Conservation (phyloP, 2,888 invertebrate species). For the Lacanobia oleracea region DNA sequence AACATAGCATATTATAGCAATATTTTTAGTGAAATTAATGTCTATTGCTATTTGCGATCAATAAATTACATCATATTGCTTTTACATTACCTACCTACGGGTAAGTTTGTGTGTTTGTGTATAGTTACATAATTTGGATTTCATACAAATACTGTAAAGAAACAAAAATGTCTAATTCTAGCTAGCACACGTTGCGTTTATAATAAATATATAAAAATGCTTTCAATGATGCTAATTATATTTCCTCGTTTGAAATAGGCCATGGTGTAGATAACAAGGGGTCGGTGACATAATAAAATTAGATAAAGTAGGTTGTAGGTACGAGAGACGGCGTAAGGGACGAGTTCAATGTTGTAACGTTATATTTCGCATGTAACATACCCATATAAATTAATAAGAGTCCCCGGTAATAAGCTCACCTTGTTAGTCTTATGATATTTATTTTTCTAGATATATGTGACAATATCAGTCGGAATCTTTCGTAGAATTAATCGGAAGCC, state of each 20-base stretch:
- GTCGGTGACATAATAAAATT: conserved; percentile 7
- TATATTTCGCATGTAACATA: conserved; percentile 38
- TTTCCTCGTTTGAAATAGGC: conserved; percentile 16
- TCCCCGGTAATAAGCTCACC: conserved; percentile 28
- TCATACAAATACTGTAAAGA: no score
- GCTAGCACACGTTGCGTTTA: background rate
- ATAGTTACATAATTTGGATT: no score
- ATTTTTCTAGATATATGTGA: conserved; percentile 36
- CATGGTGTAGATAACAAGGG: conserved; percentile 6
- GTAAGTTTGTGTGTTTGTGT: no score
- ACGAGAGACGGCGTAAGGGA: conserved; percentile 10
- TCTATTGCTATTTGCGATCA: no score
- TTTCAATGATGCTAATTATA: conserved; percentile 5
- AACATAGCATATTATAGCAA: no score
- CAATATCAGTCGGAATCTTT: conserved; percentile 19
- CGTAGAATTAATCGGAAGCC: conserved; percentile 16
- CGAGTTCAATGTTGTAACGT: conserved; percentile 27
- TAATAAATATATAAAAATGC: no score
- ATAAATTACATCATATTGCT: no score
- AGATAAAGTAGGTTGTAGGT: conserved; percentile 8
- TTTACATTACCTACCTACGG: no score
- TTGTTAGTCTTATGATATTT: conserved; percentile 46
- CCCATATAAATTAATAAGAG: conserved; percentile 49
- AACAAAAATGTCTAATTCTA: no score
- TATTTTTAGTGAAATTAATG: no score